These are phyloP conservation scores for Myripristis jacobus DNA, from an alignment of 2,797 vertebrate genomes.

Conservation along the genomic window DNA sequence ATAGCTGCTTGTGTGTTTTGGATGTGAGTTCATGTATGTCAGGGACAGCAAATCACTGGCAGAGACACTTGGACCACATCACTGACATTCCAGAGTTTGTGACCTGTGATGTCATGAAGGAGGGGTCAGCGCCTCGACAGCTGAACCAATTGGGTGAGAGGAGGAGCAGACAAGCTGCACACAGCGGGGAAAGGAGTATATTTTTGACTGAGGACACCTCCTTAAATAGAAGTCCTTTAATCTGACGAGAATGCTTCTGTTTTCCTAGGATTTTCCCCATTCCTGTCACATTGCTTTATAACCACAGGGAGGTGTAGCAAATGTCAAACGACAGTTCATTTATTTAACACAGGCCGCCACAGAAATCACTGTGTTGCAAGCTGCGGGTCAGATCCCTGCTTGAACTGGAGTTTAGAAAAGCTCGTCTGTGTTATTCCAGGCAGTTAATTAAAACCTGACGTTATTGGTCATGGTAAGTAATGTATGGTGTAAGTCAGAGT, in stretches of 20 bases:
- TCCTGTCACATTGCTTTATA: background rate
- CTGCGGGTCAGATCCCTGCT: background rate
- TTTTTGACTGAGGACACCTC: constrained; percentile 30
- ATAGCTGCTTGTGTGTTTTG: background rate
- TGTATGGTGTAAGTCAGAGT: background rate
- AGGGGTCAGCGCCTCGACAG: constrained; percentile 6
- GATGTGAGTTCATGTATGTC: constrained; percentile 33
- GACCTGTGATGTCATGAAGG: constrained; percentile 30
- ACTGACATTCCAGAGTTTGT: constrained; percentile 28
- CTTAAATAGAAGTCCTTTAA: constrained; percentile 39
- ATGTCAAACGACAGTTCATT: background rate
- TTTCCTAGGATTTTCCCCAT: constrained; percentile 4
- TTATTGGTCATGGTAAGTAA: background rate
- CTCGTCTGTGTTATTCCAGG: background rate
- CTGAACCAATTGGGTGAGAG: constrained; percentile 28
- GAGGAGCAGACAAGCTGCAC: constrained; percentile 4
- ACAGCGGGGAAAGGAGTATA: constrained; percentile 9
- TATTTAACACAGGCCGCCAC: background rate
- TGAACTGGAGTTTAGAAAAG: background rate
- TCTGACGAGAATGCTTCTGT: constrained; percentile 35
- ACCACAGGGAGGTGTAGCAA: background rate
- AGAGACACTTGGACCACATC: constrained; percentile 29
- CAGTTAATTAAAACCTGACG: background rate
- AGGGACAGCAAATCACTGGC: constrained; percentile 23
- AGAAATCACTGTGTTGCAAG: background rate